Evolutionary conservation across 2,888 invertebrate species (phyloP), one percentile per base, ranked within the genome.

Genomic region (Ceraclea dissimilis): DNA sequence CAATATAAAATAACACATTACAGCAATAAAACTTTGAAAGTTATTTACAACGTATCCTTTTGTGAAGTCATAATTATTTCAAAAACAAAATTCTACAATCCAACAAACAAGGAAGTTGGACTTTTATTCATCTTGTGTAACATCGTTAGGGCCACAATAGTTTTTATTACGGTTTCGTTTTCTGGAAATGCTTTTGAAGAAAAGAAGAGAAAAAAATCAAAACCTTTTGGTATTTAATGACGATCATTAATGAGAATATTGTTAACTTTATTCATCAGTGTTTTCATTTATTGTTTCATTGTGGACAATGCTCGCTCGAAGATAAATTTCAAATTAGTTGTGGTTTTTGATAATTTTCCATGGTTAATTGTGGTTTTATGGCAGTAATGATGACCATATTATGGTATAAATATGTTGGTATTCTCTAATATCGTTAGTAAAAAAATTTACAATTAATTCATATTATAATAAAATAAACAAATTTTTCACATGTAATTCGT

Each of bases 21-120:
- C 58, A 58, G 60, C 60, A 58, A 58, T 60, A 60, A 60, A 60
- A 58, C 52, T 34, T 19, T 31, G 31, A 34, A 33, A n/a, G 57
- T 60, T 57, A 60, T 60, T 60, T 60, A 60, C 52, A 54, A 49
- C 43, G 26, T 44, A 50, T 51, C 34, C 26, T 31, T 20, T 54
- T 50, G 44, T 51, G 8, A 31, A 43, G 46, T 31, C 22, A 26
- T 56, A 20, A 39, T 51, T 34, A 43, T 47, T 47, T 56, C 19
- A 13, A 18, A 49, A 51, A 47, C 39, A 39, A 16, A 39, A 39
- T 39, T 13, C 39, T 16, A 51, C n/a, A 51, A 11, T 8, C 20
- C 18, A 13, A 39, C 50, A n/a, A 39, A 13, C 33, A 16, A 46
- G 55, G 47, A 51, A 56, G 51, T 46, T 39, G 2, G 2, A 34